phyloP scores from a whole-genome alignment of 1,140 invertebrate species.

The Rhyzopertha dominica region DNA sequence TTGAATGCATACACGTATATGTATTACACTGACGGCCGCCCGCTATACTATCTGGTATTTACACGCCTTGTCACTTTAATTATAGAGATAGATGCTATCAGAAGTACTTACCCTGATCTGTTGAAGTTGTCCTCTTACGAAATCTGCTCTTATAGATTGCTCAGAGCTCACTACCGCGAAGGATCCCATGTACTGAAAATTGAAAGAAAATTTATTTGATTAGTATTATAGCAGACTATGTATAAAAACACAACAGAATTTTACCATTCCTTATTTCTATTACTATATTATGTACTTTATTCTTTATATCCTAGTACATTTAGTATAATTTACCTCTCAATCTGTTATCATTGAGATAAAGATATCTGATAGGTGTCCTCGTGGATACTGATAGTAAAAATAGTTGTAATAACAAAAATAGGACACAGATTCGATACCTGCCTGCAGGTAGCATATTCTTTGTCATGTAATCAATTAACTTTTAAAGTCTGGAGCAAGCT shows the following conservation, averaged over 20 bases:
- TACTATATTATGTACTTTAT: not conserved
- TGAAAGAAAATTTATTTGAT: conserved; percentile 28
- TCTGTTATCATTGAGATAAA: not conserved
- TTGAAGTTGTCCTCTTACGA: conserved; percentile 55
- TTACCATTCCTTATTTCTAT: not conserved
- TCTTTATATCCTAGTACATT: not conserved
- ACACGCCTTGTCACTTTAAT: too few relatives aligned
- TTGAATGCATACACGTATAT: too few relatives aligned
- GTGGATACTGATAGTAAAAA: not conserved
- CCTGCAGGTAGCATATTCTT: too few relatives aligned
- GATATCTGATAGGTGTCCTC: not conserved
- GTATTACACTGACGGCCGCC: too few relatives aligned
- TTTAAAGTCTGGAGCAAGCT: too few relatives aligned
- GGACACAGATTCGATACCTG: too few relatives aligned
- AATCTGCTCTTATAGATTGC: conserved; percentile 57
- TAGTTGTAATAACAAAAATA: too few relatives aligned
- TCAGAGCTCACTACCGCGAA: conserved; percentile 64
- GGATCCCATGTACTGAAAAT: conserved; percentile 70
- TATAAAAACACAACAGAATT: conserved; percentile 2
- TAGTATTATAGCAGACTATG: not conserved
- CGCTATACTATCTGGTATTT: too few relatives aligned
- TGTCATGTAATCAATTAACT: too few relatives aligned
- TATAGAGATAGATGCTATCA: too few relatives aligned
- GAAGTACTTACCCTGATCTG: conserved; percentile 57
- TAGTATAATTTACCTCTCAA: not conserved